Conservation (phyloP, 2,113 vertebrate species). For the Martes martes region DNA sequence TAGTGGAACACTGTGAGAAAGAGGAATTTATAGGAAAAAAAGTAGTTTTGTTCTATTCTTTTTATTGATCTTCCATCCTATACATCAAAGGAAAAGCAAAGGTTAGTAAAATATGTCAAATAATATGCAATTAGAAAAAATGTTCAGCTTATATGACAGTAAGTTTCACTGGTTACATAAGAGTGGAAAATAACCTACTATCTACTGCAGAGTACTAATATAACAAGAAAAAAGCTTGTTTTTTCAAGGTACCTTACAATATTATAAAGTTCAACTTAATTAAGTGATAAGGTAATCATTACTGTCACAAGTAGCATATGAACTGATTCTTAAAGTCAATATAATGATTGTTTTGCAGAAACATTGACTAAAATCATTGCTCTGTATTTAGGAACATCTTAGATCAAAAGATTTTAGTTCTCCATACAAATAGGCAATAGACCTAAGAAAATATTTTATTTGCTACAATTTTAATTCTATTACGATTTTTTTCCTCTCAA, state of each 20-base stretch:
- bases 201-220: neutral
- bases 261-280: neutral
- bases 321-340: neutral
- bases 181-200: neutral
- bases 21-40: constrained; percentile 6
- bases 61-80: neutral
- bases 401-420: constrained; percentile 27
- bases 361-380: constrained; percentile 15
- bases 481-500: constrained; percentile 30
- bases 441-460: neutral
- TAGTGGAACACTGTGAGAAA: neutral
- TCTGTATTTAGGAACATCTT: constrained; percentile 17
- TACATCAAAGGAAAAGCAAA: neutral
- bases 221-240: neutral
- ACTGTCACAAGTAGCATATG: neutral
- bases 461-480: constrained; percentile 19
- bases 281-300: neutral
- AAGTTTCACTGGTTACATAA: neutral
- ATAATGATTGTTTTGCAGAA: neutral
- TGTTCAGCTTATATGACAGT: neutral
- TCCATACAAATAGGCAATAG: neutral
- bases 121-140: neutral
- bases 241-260: neutral
- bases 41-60: neutral
- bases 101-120: neutral